phyloP scores from a whole-genome alignment of 2,888 invertebrate species.

The Drosophila ochracea region DNA sequence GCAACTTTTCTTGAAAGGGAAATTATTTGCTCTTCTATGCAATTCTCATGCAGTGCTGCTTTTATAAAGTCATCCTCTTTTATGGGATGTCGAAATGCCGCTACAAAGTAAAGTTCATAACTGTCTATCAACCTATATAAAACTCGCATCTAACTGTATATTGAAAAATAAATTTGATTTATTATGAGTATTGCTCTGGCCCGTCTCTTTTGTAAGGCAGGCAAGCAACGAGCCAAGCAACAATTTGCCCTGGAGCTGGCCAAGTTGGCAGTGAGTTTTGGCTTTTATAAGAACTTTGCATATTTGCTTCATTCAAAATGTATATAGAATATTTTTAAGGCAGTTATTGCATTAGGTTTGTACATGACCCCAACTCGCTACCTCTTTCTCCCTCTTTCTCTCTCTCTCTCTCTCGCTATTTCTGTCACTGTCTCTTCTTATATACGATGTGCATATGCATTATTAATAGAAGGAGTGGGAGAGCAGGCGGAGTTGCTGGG shows the following conservation, averaged over 20 bases:
- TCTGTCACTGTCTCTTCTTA: slow-evolving; percentile 19
- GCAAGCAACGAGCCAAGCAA: slow-evolving; percentile 32
- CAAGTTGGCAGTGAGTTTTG: slow-evolving; percentile 34
- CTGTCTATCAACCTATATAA: slow-evolving; percentile 25
- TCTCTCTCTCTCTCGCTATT: not conserved
- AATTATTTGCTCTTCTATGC: not conserved
- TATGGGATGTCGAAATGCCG: slow-evolving; percentile 20
- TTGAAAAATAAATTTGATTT: slow-evolving; percentile 73
- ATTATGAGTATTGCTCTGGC: slow-evolving; percentile 32
- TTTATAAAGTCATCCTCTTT: slow-evolving; percentile 8
- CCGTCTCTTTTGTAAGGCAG: slow-evolving; percentile 2
- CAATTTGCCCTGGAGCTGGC: slow-evolving; percentile 37
- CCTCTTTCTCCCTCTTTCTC: slow-evolving; percentile 11
- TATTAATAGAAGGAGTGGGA: slow-evolving; percentile 64
- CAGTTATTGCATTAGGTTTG: slow-evolving; percentile 75
- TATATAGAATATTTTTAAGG: slow-evolving; percentile 68
- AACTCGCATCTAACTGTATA: slow-evolving; percentile 52
- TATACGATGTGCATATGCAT: slow-evolving; percentile 74
- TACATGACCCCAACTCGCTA: slow-evolving; percentile 53
- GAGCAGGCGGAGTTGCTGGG: slow-evolving; percentile 13
- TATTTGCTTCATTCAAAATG: slow-evolving; percentile 74
- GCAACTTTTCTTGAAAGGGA: not conserved
- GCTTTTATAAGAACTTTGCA: slow-evolving; percentile 70
- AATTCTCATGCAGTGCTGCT: slow-evolving; percentile 14
- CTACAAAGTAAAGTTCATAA: slow-evolving; percentile 25